phyloP scores from a whole-genome alignment of 1,140 invertebrate species.

The Temnothorax longispinosus region DNA sequence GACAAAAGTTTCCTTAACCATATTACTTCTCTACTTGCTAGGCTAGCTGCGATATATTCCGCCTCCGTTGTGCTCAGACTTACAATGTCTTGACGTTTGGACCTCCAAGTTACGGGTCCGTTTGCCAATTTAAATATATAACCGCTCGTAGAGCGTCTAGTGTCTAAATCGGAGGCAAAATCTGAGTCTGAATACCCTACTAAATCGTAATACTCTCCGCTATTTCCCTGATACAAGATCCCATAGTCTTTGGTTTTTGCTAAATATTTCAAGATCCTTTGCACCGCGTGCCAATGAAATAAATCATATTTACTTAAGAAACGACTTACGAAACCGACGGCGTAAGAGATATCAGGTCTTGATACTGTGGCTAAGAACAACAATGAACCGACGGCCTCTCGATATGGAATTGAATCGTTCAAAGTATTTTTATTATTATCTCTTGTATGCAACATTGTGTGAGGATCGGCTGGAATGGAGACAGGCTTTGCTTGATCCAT shows the following conservation, averaged over 20 bases:
- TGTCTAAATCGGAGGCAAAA: slow-evolving; percentile 31
- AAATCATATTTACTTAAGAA: slow-evolving; percentile 16
- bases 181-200: slow-evolving; percentile 33
- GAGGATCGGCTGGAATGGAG: slow-evolving; percentile 30
- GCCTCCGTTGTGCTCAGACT: slow-evolving; percentile 71
- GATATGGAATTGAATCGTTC: slow-evolving; percentile 31
- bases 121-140: slow-evolving; percentile 36
- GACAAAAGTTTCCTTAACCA: slow-evolving; percentile 74
- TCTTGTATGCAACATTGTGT: slow-evolving; percentile 65
- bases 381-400: slow-evolving; percentile 58
- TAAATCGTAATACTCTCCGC: background rate
- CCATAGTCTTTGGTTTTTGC: background rate
- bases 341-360: slow-evolving; percentile 64
- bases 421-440: background rate
- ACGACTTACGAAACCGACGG: slow-evolving; percentile 46
- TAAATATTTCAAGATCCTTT: slow-evolving; percentile 63
- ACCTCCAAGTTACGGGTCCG: slow-evolving; percentile 28
- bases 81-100: slow-evolving; percentile 1
- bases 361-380: slow-evolving; percentile 57
- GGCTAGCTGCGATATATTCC: slow-evolving; percentile 82
- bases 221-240: slow-evolving; percentile 8
- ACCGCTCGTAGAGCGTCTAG: slow-evolving; percentile 31
- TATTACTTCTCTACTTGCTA: slow-evolving; percentile 76
- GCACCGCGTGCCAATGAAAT: slow-evolving; percentile 61
- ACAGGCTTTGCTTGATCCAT: slow-evolving; percentile 39